Conservation (phyloP, 2,797 vertebrate genomes). For the Glossophaga mutica region DNA sequence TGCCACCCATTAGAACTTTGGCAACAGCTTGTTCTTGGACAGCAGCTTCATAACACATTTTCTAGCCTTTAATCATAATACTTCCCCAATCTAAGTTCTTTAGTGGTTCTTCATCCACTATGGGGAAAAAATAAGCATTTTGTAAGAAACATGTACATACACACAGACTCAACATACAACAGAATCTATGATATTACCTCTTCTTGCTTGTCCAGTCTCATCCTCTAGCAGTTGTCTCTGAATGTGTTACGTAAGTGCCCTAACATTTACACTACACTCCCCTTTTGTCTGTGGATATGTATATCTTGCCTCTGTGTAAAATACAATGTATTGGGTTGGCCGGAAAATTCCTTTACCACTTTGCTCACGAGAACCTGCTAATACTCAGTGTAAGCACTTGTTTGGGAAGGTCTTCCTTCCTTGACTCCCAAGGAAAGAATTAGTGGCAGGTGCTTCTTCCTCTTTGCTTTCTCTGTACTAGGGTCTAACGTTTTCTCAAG, state of each 20-base stretch:
- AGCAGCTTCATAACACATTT: neutral
- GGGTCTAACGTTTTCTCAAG: neutral
- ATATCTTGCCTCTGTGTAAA: neutral
- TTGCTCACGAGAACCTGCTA: neutral
- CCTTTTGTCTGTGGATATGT: neutral
- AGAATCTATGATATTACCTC: neutral
- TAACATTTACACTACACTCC: neutral
- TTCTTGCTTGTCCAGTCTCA: neutral
- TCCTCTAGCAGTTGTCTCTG: neutral
- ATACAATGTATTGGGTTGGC: neutral
- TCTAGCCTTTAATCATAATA: neutral
- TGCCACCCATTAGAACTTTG: neutral
- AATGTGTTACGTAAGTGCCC: neutral
- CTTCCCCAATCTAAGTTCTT: neutral
- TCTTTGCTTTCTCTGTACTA: neutral
- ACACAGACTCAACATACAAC: neutral
- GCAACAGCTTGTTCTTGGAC: neutral
- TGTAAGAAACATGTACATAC: neutral
- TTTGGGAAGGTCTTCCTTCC: neutral
- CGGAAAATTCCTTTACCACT: neutral
- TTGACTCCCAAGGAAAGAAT: neutral
- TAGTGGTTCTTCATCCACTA: neutral
- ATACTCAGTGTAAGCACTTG: neutral
- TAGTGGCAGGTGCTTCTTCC: neutral
- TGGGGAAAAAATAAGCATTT: neutral